These are phyloP conservation scores for Labeo catla DNA, from an alignment of 2,113 vertebrate genomes.

Conservation along the genomic window DNA sequence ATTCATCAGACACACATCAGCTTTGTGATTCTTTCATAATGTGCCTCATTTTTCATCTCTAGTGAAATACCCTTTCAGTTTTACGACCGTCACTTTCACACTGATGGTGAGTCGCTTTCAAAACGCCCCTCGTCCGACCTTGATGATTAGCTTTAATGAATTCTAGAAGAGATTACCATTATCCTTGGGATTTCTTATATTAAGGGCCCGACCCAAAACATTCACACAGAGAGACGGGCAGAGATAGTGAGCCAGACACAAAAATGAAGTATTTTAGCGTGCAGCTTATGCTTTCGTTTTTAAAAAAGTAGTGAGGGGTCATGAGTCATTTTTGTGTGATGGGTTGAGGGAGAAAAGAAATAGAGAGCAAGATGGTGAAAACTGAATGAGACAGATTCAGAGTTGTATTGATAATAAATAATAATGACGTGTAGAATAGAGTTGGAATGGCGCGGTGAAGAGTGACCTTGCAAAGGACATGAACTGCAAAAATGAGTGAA, in stretches of 20 bases:
- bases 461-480: constrained; percentile 26
- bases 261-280: not conserved
- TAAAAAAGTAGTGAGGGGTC: not conserved
- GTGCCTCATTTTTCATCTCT: constrained; percentile 18
- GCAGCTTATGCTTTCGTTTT: not conserved
- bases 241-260: not conserved
- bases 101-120: constrained; percentile 6
- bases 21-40: constrained; percentile 40
- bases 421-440: not conserved
- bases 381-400: not conserved
- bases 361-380: not conserved
- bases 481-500: not conserved
- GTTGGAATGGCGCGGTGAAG: not conserved
- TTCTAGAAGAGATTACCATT: constrained; percentile 42
- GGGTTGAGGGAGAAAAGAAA: not conserved
- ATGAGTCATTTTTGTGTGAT: constrained; percentile 3
- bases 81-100: constrained; percentile 20
- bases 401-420: constrained; percentile 22
- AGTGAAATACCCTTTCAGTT: constrained; percentile 23
- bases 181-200: constrained; percentile 23
- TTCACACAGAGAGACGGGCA: not conserved
- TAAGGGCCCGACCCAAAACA: not conserved
- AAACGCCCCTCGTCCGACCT: constrained; percentile 8
- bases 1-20: constrained; percentile 25
- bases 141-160: constrained; percentile 46